Evolutionary conservation across 2,113 vertebrate species (phyloP), one percentile per base, ranked within the genome.

Genomic region (Erinaceus europaeus): DNA sequence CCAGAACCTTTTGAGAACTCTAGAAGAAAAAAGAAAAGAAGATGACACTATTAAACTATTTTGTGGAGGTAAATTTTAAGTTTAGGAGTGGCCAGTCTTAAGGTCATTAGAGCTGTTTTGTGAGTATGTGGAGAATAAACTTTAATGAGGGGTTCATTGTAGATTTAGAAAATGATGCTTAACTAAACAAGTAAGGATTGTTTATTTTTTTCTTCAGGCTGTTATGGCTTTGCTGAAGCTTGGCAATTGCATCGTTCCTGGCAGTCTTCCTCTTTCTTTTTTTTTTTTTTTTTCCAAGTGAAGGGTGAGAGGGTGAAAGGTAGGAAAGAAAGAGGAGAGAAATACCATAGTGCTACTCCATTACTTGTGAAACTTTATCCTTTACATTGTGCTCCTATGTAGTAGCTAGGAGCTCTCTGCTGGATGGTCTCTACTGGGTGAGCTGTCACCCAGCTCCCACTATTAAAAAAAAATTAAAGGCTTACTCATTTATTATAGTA

Each of bases 1-100:
- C 87, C 74, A 8, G 57, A 86, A 86, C 27, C 50, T 76, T 81
- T 83, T 73, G 36, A n/a, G 53, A 86, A 65, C n/a, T 27, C 25
- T 84, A 40, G 20, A 81, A 62, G 40, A 53, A n/a, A n/a, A n/a
- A n/a, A n/a, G n/a, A n/a, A 40, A 29, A 88, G 67, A 36, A 53
- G 59, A 57, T 55, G 53, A 5, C n/a, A 15, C 38, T 78, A 27
- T 14, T 89, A 52, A 68, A n/a, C 69, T 81, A 34, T 79, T n/a
- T 59, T 71, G 59, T 82, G 9, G 76, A 92, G 53, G 34, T 53
- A 61, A 23, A 46, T 83, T 84, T 80, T 71, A 59, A 68, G 40
- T 48, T 91, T 84, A 73, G 27, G 67, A 79, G 20, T 84, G 40
- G 32, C 53, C 36, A n/a, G n/a, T n/a, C 8, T 23, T 42, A 48